phyloP scores from a whole-genome alignment of 2,888 invertebrate genomes.

The Tetragnatha montana region DNA sequence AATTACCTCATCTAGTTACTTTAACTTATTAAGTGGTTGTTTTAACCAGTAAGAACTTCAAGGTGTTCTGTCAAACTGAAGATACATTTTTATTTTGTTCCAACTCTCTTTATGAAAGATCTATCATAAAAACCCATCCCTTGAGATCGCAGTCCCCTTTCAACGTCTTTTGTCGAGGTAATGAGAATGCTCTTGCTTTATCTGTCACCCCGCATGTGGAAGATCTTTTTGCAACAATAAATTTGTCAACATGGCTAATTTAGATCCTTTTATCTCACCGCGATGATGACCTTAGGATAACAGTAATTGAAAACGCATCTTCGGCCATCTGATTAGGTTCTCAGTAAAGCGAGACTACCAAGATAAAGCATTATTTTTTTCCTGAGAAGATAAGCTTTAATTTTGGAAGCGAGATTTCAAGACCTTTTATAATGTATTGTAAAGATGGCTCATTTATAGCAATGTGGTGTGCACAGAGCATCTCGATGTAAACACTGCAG shows the following conservation, averaged over 20 bases:
- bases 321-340: not conserved
- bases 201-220: not conserved
- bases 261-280: constrained; percentile 20
- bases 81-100: too few relatives aligned
- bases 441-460: not conserved
- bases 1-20: too few relatives aligned
- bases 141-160: too few relatives aligned
- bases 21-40: too few relatives aligned
- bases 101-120: too few relatives aligned
- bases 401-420: not conserved
- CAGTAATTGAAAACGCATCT: not conserved
- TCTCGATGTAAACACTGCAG: too few relatives aligned
- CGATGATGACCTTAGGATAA: not conserved
- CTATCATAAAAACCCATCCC: too few relatives aligned
- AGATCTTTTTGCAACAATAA: constrained; percentile 5
- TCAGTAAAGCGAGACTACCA: not conserved
- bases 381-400: not conserved
- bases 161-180: not conserved
- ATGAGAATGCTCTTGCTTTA: not conserved
- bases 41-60: too few relatives aligned
- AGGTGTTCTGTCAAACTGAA: too few relatives aligned
- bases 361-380: not conserved
- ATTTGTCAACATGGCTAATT: constrained; percentile 25
- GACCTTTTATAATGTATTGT: not conserved
- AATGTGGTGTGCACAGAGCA: too few relatives aligned